These are phyloP conservation scores for Dallia pectoralis DNA, from an alignment of 2,797 vertebrate species.

Conservation along the genomic window DNA sequence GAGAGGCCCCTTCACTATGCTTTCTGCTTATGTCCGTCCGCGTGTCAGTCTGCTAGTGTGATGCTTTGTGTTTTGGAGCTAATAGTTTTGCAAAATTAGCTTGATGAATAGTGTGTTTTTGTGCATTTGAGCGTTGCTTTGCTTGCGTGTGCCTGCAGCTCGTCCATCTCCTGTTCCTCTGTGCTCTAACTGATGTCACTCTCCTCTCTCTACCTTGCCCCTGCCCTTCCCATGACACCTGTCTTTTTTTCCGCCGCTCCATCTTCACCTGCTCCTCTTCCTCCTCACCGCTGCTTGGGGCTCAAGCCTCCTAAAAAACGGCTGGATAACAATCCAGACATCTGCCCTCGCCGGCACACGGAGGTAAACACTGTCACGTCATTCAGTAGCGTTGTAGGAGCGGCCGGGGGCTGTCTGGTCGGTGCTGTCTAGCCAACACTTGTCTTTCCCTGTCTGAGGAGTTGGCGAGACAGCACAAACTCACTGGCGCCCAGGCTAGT, in stretches of 20 bases:
- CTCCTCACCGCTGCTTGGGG: slow-evolving; percentile 74
- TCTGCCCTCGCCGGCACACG: slow-evolving; percentile 84
- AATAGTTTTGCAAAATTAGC: background rate
- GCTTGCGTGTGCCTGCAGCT: background rate
- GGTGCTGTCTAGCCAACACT: background rate
- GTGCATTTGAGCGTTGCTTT: slow-evolving; percentile 8
- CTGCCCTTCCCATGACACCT: slow-evolving; percentile 84
- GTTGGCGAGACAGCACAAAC: background rate
- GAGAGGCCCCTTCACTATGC: slow-evolving; percentile 51
- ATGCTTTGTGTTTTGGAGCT: slow-evolving; percentile 1
- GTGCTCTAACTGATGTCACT: slow-evolving; percentile 79
- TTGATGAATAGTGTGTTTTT: slow-evolving; percentile 5
- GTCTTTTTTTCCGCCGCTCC: slow-evolving; percentile 86
- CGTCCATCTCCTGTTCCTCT: slow-evolving; percentile 49
- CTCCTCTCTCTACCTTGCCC: slow-evolving; percentile 89
- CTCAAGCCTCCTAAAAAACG: slow-evolving; percentile 99
- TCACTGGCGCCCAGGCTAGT: background rate
- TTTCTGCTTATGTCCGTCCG: slow-evolving; percentile 46
- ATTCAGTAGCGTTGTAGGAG: slow-evolving; percentile 4
- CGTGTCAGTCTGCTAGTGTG: slow-evolving; percentile 21
- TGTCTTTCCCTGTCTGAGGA: background rate
- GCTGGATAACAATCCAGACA: slow-evolving; percentile 99
- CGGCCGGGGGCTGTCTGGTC: background rate
- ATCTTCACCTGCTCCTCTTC: slow-evolving; percentile 54
- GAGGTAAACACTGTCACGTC: slow-evolving; percentile 87